A percentile compares a stretch with the other conserved stretches of the same genome.
These are phyloP conservation scores for Lycorma delicatula DNA, from an alignment of 1,140 invertebrate genomes.

Conservation along the genomic window DNA sequence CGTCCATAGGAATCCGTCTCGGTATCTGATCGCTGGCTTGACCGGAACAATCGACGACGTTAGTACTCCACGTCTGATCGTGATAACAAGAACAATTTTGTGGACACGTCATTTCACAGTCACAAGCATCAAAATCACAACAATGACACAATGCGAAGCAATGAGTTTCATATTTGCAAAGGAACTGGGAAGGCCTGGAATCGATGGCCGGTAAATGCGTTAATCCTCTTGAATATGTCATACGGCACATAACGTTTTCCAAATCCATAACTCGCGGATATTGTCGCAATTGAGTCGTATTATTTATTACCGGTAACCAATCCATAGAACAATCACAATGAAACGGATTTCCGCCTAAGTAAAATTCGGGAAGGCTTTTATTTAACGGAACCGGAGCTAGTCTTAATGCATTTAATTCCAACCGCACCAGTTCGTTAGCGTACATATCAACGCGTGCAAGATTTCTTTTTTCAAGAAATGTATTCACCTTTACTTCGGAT, in stretches of 20 bases:
- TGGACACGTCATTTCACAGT: conserved; percentile 92
- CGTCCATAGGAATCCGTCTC: conserved; percentile 83
- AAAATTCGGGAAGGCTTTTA: conserved; percentile 70
- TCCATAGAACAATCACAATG: conserved; percentile 89
- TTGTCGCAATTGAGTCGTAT: conserved; percentile 66
- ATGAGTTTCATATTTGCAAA: conserved; percentile 85
- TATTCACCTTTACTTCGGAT: conserved; percentile 66
- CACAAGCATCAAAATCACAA: conserved; percentile 90
- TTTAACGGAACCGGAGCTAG: conserved; percentile 59
- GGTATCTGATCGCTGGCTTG: conserved; percentile 67
- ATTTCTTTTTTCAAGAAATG: conserved; percentile 75
- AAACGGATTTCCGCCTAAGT: conserved; percentile 81
- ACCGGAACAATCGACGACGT: conserved; percentile 83
- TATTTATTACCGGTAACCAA: conserved; percentile 80
- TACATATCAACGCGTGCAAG: conserved; percentile 81
- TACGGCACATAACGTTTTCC: conserved; percentile 73
- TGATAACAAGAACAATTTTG: conserved; percentile 86
- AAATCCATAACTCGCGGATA: conserved; percentile 80
- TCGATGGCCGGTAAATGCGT: conserved; percentile 56
- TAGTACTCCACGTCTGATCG: conserved; percentile 85
- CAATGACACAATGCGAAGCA: conserved; percentile 90
- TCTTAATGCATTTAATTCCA: conserved; percentile 70
- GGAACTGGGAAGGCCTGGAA: conserved; percentile 66
- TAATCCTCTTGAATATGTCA: conserved; percentile 61
- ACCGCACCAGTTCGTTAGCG: conserved; percentile 70